Evolutionary conservation across 2,113 vertebrate species (phyloP).

Genomic region (Neomonachus schauinslandi): DNA sequence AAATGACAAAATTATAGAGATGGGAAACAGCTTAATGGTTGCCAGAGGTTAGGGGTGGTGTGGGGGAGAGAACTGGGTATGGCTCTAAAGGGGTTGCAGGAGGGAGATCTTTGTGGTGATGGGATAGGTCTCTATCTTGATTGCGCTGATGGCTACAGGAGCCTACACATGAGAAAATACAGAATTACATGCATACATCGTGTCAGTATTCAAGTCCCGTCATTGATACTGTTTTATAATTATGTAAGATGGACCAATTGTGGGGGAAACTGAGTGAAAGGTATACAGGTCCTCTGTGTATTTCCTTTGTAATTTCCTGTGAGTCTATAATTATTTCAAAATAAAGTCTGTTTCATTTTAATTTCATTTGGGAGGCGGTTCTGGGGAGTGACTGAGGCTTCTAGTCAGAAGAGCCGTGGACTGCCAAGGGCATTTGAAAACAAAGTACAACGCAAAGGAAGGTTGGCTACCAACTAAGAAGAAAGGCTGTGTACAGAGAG

Average conservation of each 20-base stretch:
- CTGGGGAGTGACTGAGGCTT: neutral
- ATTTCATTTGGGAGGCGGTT: neutral
- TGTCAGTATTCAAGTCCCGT: neutral
- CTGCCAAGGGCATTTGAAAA: neutral
- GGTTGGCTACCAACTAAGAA: neutral
- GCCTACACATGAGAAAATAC: neutral
- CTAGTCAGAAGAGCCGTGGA: neutral
- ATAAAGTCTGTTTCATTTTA: neutral
- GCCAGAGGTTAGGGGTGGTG: neutral
- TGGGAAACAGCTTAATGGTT: neutral
- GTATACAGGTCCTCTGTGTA: neutral
- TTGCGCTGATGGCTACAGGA: neutral
- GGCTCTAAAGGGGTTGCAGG: neutral
- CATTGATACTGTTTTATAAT: neutral
- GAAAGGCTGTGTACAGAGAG: neutral
- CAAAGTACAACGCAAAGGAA: neutral
- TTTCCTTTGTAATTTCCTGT: neutral
- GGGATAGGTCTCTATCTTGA: neutral
- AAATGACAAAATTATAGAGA: slow-evolving; percentile 18
- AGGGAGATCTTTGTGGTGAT: neutral
- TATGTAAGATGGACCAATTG: neutral
- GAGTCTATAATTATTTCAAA: neutral
- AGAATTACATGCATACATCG: neutral
- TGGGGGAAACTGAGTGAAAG: neutral
- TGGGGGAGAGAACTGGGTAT: neutral